Conservation (phyloP, 1,140 invertebrate genomes). For the Apis cerana region DNA sequence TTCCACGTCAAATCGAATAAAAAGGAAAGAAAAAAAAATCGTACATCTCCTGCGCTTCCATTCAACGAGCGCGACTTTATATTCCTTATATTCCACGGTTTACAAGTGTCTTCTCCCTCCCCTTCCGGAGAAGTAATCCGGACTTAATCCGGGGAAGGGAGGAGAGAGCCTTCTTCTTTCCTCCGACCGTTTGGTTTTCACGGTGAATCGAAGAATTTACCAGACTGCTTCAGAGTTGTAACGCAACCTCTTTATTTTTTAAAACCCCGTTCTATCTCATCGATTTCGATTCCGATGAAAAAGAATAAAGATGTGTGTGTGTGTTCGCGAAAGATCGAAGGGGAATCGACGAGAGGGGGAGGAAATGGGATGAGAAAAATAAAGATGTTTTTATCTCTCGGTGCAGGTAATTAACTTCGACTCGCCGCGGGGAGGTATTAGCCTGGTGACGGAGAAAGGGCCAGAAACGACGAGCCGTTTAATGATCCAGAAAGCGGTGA, state of each 20-base stretch:
- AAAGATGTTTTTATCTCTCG: slow-evolving; percentile 15
- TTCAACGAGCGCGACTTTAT: background rate
- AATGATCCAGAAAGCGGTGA: slow-evolving; percentile 83
- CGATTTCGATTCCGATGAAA: too few relatives aligned
- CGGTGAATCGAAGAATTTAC: too few relatives aligned
- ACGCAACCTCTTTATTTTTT: too few relatives aligned
- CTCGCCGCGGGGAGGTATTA: slow-evolving; percentile 82
- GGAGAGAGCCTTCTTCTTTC: background rate
- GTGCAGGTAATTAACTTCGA: slow-evolving; percentile 82
- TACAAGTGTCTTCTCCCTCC: background rate
- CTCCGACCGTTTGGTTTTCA: background rate
- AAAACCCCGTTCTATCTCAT: too few relatives aligned
- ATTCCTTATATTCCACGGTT: background rate
- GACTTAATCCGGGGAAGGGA: slow-evolving; percentile 3
- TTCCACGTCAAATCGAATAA: background rate
- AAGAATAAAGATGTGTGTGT: too few relatives aligned
- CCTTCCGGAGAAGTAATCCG: background rate
- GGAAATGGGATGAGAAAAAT: background rate
- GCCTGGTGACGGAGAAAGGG: slow-evolving; percentile 83
- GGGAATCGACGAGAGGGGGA: background rate
- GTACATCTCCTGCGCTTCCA: background rate
- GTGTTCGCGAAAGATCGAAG: too few relatives aligned
- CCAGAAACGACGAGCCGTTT: slow-evolving; percentile 83
- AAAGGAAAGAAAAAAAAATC: background rate
- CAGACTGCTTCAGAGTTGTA: too few relatives aligned